phyloP scores from a whole-genome alignment of 2,113 vertebrate species.

The Chunga burmeisteri region DNA sequence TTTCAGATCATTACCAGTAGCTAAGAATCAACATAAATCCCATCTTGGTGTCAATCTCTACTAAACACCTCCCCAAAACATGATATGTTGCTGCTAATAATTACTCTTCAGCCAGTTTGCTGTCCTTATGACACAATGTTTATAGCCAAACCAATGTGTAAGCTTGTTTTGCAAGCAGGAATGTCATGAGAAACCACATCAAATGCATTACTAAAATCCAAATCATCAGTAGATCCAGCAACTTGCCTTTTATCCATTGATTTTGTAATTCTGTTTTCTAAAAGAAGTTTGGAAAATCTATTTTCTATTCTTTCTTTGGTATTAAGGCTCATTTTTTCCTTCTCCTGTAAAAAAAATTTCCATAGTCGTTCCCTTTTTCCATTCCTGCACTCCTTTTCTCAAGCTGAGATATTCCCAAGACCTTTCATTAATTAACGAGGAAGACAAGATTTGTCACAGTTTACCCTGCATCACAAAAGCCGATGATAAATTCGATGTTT shows the following conservation, averaged over 20 bases:
- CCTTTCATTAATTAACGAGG: neutral
- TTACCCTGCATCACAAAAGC: neutral
- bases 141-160: neutral
- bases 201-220: conserved; percentile 17
- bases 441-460: neutral
- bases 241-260: conserved; percentile 8
- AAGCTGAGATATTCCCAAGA: neutral
- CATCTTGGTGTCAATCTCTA: neutral
- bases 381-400: neutral
- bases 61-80: neutral
- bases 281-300: conserved; percentile 3
- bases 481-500: neutral
- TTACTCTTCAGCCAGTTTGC: neutral
- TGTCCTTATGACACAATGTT: neutral
- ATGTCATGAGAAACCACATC: conserved; percentile 20
- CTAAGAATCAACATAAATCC: neutral
- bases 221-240: neutral
- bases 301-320: conserved; percentile 9
- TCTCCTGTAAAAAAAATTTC: neutral
- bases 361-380: neutral
- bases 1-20: neutral
- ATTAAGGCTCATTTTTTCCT: neutral
- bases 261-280: conserved; percentile 43
- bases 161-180: conserved; percentile 44
- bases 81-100: neutral